Evolutionary conservation across 1,140 invertebrate species (phyloP).

Genomic region (Ceratitis capitata): DNA sequence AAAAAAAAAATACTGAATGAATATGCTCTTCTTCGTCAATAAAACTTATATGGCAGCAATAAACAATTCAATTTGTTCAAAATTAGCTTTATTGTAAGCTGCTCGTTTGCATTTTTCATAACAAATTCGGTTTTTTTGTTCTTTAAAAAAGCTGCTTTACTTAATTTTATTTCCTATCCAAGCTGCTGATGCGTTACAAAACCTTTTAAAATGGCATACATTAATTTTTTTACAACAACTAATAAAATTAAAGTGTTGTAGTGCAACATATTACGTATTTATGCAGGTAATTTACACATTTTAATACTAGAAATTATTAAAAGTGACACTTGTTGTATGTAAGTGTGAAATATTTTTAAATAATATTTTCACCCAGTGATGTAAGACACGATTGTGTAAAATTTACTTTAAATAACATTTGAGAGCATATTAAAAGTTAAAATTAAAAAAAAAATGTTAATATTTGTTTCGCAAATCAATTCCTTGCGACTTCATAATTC

Average conservation of each 20-base stretch:
- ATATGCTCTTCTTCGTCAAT: background rate
- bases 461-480: background rate
- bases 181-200: background rate
- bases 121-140: background rate
- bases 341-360: background rate
- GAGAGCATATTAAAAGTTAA: background rate
- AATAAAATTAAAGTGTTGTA: background rate
- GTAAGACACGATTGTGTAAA: background rate
- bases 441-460: background rate
- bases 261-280: background rate
- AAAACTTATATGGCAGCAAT: slow-evolving; percentile 20
- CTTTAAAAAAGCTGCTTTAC: background rate
- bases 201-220: background rate
- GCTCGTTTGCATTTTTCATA: background rate
- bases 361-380: background rate
- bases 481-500: background rate
- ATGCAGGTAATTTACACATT: background rate
- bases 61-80: slow-evolving; percentile 23
- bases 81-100: background rate
- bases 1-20: too few species aligned
- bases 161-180: background rate
- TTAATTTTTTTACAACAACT: background rate
- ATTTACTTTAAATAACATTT: background rate
- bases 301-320: background rate
- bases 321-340: background rate